Conservation (phyloP, 2,797 vertebrate species). For the Hafferia zeledoni region DNA sequence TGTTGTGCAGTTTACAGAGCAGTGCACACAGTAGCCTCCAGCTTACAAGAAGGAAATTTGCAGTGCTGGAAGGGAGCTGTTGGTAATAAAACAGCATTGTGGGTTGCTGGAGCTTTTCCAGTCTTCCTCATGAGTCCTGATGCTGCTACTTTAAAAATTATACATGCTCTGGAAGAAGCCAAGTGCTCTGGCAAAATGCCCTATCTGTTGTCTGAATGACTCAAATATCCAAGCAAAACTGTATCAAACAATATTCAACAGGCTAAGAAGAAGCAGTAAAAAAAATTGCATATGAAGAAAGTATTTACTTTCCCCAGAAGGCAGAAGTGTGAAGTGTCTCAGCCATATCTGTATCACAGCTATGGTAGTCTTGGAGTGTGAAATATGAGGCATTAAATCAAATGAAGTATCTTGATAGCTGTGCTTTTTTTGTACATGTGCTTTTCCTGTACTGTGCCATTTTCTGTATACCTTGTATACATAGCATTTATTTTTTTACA, state of each 20-base stretch:
- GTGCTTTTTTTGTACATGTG: not conserved
- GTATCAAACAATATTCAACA: not conserved
- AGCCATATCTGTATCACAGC: not conserved
- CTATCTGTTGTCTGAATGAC: slow-evolving; percentile 10
- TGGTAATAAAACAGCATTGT: slow-evolving; percentile 11
- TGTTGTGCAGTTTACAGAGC: not conserved
- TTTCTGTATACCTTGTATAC: not conserved
- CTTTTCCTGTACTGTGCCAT: not conserved
- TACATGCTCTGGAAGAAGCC: slow-evolving; percentile 1
- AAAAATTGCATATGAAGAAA: not conserved
- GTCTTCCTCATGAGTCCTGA: not conserved
- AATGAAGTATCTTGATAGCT: not conserved
- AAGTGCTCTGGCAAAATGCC: slow-evolving; percentile 21
- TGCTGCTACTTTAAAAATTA: slow-evolving; percentile 52
- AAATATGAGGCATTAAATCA: not conserved
- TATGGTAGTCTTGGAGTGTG: not conserved
- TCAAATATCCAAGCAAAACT: slow-evolving; percentile 18
- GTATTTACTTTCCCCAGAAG: not conserved
- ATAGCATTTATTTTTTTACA: not conserved
- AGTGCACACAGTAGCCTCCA: not conserved
- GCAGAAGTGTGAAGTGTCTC: not conserved
- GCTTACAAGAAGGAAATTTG: not conserved
- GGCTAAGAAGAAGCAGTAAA: not conserved
- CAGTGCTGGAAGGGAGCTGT: not conserved
- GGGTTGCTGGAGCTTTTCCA: slow-evolving; percentile 42